A percentile compares a stretch with the other conserved stretches of the same genome.
phyloP scores from a whole-genome alignment of 2,888 invertebrate genomes.

The Chirona hameri region DNA sequence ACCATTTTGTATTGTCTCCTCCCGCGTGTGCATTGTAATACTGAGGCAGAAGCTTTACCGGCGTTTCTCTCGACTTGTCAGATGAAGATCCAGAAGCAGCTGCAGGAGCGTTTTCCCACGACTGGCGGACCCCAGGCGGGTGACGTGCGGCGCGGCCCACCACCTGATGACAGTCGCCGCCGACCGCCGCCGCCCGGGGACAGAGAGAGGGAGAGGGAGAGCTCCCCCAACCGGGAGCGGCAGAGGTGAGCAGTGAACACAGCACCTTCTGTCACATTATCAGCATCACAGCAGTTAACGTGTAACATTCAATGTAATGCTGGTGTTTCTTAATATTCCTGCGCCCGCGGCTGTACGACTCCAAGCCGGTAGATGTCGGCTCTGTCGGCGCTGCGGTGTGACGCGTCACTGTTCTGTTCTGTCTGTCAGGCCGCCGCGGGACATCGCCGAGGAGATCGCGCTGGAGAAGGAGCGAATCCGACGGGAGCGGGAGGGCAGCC shows the following conservation, averaged over 20 bases:
- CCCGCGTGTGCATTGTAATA: too few species aligned
- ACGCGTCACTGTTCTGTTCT: too few species aligned
- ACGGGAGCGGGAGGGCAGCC: background rate
- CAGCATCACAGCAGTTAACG: too few species aligned
- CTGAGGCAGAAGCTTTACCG: too few species aligned
- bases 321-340: too few species aligned
- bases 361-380: too few species aligned
- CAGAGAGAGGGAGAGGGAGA: background rate
- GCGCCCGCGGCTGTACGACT: too few species aligned
- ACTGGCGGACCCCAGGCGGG: background rate
- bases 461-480: constrained; percentile 29
- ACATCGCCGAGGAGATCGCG: constrained; percentile 27
- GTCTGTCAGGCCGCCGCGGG: background rate
- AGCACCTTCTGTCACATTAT: too few species aligned
- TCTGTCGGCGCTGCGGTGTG: too few species aligned
- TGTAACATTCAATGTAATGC: too few species aligned
- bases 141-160: background rate
- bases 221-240: background rate
- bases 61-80: background rate
- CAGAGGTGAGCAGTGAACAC: background rate
- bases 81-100: constrained; percentile 28
- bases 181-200: background rate
- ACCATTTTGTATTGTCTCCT: too few species aligned
- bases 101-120: constrained; percentile 26
- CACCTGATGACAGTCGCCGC: background rate